Percentiles rank a stretch among this genome's conserved stretches.
Evolutionary conservation across 2,113 vertebrate species (phyloP).

Genomic region (Rhea pennata): DNA sequence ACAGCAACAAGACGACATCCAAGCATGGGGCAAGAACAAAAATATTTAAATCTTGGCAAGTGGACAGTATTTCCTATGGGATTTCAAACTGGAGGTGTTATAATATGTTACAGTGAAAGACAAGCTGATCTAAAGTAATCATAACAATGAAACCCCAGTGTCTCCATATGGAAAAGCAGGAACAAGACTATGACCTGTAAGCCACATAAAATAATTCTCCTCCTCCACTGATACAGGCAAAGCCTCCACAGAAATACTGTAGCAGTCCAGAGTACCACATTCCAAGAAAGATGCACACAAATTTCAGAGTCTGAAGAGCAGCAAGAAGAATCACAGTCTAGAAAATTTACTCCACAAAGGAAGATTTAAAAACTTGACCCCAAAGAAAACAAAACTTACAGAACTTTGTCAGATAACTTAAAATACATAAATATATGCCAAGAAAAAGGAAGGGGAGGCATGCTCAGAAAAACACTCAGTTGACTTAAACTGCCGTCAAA

Average conservation of each 20-base stretch:
- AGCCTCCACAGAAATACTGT: background rate
- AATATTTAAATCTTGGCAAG: background rate
- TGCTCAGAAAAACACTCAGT: background rate
- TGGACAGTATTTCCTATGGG: background rate
- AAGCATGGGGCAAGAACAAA: background rate
- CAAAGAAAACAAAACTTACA: background rate
- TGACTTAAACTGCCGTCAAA: background rate
- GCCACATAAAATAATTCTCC: background rate
- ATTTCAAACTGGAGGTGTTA: background rate
- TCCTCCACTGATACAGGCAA: background rate
- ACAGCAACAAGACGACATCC: background rate
- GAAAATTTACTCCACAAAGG: background rate
- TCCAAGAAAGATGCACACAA: background rate
- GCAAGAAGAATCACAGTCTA: background rate
- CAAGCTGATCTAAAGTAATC: background rate
- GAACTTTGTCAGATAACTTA: background rate
- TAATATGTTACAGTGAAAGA: fast-evolving
- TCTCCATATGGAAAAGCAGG: background rate
- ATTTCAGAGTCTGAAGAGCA: background rate
- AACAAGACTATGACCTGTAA: background rate
- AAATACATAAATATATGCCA: background rate
- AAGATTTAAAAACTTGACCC: background rate
- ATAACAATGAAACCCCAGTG: background rate
- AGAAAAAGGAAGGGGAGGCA: background rate
- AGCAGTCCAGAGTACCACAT: background rate